These are phyloP conservation scores for Litocranius walleri DNA, from an alignment of 2,113 vertebrate genomes.

Conservation along the genomic window DNA sequence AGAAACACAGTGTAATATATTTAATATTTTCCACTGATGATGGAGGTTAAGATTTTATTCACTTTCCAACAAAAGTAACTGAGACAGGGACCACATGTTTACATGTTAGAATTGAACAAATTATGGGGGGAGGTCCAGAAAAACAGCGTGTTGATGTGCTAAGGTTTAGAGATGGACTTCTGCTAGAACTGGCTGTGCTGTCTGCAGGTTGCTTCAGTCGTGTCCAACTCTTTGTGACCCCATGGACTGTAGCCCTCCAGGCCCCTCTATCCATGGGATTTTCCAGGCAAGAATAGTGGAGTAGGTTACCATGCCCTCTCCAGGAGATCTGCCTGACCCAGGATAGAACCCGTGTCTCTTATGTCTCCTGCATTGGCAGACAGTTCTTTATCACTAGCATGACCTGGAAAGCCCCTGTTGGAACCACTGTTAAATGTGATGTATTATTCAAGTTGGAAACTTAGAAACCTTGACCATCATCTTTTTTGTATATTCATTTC, in stretches of 20 bases:
- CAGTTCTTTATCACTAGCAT: neutral
- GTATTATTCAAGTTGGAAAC: neutral
- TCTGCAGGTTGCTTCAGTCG: accelerated
- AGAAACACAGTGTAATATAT: neutral
- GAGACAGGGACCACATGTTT: neutral
- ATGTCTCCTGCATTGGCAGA: neutral
- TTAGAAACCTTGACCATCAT: neutral
- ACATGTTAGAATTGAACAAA: neutral
- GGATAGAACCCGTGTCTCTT: neutral
- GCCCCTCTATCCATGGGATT: neutral
- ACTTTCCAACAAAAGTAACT: neutral
- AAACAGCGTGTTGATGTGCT: neutral
- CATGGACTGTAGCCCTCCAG: neutral
- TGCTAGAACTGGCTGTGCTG: neutral
- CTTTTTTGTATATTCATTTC: neutral
- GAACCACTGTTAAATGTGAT: neutral
- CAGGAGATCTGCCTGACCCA: neutral
- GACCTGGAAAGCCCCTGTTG: neutral
- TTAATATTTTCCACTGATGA: neutral
- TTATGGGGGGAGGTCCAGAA: neutral
- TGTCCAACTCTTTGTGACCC: neutral
- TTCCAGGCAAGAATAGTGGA: neutral
- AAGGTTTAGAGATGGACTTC: neutral
- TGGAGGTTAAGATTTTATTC: neutral
- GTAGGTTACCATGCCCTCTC: neutral